phyloP scores from a whole-genome alignment of 2,113 vertebrate species.

The Blennius ocellaris region DNA sequence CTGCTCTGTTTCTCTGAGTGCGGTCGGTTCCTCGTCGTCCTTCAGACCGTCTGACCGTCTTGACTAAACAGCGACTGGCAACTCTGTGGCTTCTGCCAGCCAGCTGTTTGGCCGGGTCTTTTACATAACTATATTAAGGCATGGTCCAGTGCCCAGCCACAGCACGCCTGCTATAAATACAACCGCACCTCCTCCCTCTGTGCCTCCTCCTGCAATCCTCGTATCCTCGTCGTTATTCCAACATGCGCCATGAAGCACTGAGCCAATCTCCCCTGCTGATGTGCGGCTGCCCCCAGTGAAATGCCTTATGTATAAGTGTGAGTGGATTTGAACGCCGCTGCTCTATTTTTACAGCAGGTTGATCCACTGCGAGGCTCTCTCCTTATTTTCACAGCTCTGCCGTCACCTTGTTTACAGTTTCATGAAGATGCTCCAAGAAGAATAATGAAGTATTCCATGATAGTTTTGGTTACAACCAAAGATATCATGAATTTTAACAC shows the following conservation, averaged over 20 bases:
- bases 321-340: slow-evolving; percentile 54
- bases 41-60: slow-evolving; percentile 33
- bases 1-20: neutral
- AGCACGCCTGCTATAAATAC: slow-evolving; percentile 77
- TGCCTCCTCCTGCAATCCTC: slow-evolving; percentile 14
- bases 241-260: slow-evolving; percentile 34
- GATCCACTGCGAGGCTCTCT: slow-evolving; percentile 34
- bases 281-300: slow-evolving; percentile 30
- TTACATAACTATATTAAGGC: slow-evolving; percentile 84
- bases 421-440: neutral
- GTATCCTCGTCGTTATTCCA: slow-evolving; percentile 48
- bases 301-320: slow-evolving; percentile 28
- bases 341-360: slow-evolving; percentile 56
- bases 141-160: slow-evolving; percentile 58
- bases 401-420: neutral
- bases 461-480: too few relatives aligned
- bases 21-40: slow-evolving; percentile 24
- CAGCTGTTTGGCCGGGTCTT: slow-evolving; percentile 69
- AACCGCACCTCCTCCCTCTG: slow-evolving; percentile 11
- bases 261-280: slow-evolving; percentile 23
- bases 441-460: neutral
- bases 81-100: slow-evolving; percentile 22
- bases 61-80: slow-evolving; percentile 34
- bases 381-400: slow-evolving; percentile 14
- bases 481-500: too few relatives aligned